phyloP scores from a whole-genome alignment of 1,140 invertebrate species.

The Heterodera schachtii region DNA sequence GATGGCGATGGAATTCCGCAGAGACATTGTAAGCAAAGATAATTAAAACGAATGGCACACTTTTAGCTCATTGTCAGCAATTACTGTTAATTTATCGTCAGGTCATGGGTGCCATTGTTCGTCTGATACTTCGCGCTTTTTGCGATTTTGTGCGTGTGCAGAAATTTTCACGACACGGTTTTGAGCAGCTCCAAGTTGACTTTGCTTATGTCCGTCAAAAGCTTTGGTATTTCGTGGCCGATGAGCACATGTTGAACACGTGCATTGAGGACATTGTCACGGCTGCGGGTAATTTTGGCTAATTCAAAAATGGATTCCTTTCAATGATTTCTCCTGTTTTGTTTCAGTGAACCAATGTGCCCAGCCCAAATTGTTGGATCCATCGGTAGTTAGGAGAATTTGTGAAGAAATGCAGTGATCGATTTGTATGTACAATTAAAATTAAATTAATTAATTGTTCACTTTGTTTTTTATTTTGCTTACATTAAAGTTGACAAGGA shows the following conservation, averaged over 20 bases:
- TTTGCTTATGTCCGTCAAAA: slow-evolving; percentile 34
- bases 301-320: too few relatives aligned
- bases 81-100: neutral
- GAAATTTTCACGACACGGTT: slow-evolving; percentile 23
- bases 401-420: slow-evolving; percentile 25
- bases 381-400: slow-evolving; percentile 8
- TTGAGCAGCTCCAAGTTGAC: slow-evolving; percentile 31
- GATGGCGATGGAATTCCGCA: slow-evolving; percentile 21
- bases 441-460: neutral
- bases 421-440: neutral
- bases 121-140: neutral
- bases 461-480: slow-evolving; percentile 6
- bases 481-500: neutral
- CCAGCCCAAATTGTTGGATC: slow-evolving; percentile 27
- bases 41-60: neutral
- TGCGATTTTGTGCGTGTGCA: slow-evolving; percentile 25
- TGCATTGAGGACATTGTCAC: slow-evolving; percentile 36
- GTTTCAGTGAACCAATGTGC: slow-evolving; percentile 22
- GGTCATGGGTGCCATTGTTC: slow-evolving; percentile 21
- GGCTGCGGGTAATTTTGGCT: slow-evolving; percentile 12
- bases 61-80: neutral
- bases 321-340: neutral
- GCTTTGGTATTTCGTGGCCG: slow-evolving; percentile 25
- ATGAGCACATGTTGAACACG: slow-evolving; percentile 38
- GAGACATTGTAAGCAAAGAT: slow-evolving; percentile 16